Base-by-base conservation (phyloP, 2,888 invertebrate species). In the Synergus umbraculus region DNA sequence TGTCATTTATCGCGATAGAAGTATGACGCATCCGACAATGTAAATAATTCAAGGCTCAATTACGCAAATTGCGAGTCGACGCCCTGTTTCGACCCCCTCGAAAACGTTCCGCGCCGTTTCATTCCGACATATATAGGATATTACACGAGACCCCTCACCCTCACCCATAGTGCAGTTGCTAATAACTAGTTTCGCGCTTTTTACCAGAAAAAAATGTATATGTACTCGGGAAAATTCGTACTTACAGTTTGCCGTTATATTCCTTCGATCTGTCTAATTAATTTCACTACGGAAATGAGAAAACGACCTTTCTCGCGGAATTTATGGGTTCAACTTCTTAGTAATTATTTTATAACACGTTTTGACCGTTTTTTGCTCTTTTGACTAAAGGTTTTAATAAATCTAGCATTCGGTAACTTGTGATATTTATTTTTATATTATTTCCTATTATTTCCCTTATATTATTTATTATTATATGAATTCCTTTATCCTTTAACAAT, bases 21-120 rank as follows among this genome's bases (percentile, higher is more conserved):
- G 90, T 89, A 90, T 89, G 89, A 91, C 89, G 89, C 89, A 88
- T 86, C 89, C 88, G 87, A 85, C 88, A 89, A 86, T 89, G 90
- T 91, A 90, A 91, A 91, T 91, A 92, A 92, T 91, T 91, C 90
- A 91, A 85, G 86, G 88, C 88, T 91, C 91, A 91, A 92, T 91
- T 91, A 91, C 90, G 90, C 89, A 91, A 91, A 91, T 91, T 89
- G 90, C 89, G 85, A 86, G 84, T 82, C 85, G 83, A 83, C 83
- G 81, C 83, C 85, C 85, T 83, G 78, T 67, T 69, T 79, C 41
- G 76, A 60, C 78, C 78, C 78, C 80, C 78, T 83, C 78, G 76
- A 82, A 84, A 83, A 76, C 78, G 84, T 85, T 86, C 83, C 83
- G 82, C 82, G 81, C 78, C 86, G 84, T 86, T 87, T 86, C 85